Base-by-base conservation (phyloP, 2,113 vertebrate genomes). In the Aepyceros melampus region DNA sequence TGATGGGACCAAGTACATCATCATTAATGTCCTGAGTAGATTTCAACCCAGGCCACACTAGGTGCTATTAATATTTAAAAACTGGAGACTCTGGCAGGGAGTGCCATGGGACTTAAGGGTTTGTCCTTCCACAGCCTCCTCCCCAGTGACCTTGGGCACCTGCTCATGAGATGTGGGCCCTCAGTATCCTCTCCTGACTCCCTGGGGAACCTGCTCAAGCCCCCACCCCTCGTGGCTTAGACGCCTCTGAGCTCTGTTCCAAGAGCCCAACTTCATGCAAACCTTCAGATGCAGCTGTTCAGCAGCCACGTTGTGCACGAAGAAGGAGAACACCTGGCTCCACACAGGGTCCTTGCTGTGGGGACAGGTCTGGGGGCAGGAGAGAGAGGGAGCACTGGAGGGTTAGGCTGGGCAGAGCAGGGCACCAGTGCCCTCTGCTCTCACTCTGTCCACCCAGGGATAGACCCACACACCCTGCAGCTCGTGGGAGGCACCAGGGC, bases 271-370 rank as follows among this genome's bases (percentile, higher is more conserved):
- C n/a, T 31, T n/a, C 81, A 67, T 29, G 58, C 97, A 89, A 84
- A 99, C 99, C 99, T 99, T 99, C 74, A 99, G 14, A 0, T 91
- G 98, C 27, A 99, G 99, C 36, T 99, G 99, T 98, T 99, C 99
- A 3, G 98, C 98, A 60, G 98, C 98, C 92, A 99, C 97, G 23
- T 89, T 98, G 74, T 99, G 98, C 45, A 99, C 99, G 76, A 99
- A 99, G 98, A 99, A 99, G 55, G 99, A 99, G 98, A 99, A 99
- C 56, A 98, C 99, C 95, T 99, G 99, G 98, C 99, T 99, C 99
- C 99, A 99, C 0, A 97, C 98, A 0, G 99, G 99, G 98, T 99
- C 99, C 98, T 99, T 99, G 91, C 98, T 99, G 86, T 98, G 98
- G 94, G 98, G 99, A 56, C 98, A 99, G 29, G 99, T 99, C 99